phyloP scores from a whole-genome alignment of 2,888 invertebrate species.

The Drosophila barbarae region DNA sequence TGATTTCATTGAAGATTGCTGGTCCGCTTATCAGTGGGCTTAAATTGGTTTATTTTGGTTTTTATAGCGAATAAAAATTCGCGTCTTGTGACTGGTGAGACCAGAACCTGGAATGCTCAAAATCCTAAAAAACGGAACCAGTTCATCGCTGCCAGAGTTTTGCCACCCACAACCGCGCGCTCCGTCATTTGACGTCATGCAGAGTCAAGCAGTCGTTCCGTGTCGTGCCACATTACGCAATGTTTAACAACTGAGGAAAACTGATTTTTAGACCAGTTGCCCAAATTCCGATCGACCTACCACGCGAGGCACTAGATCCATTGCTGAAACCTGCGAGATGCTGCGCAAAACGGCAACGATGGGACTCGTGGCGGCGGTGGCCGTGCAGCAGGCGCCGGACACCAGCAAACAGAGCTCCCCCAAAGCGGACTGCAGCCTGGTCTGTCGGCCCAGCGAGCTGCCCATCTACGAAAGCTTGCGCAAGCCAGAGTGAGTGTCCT shows the following conservation, averaged over 20 bases:
- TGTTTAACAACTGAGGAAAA: conserved; percentile 49
- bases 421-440: conserved; percentile 21
- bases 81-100: conserved; percentile 33
- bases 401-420: background rate
- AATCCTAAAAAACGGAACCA: background rate
- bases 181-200: conserved; percentile 8
- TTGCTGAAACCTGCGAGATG: conserved; percentile 35
- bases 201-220: conserved; percentile 52
- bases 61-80: conserved; percentile 33
- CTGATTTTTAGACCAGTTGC: conserved; percentile 27
- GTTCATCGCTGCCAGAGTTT: no score
- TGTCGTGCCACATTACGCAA: conserved; percentile 58
- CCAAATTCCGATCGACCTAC: conserved; percentile 25
- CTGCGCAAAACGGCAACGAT: conserved; percentile 54
- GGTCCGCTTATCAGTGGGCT: conserved; percentile 38
- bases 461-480: conserved; percentile 77
- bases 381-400: conserved; percentile 46
- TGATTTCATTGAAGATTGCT: no score
- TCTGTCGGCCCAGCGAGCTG: conserved; percentile 76
- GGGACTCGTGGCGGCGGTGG: conserved; percentile 63
- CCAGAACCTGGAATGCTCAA: conserved; percentile 11
- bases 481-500: conserved; percentile 59
- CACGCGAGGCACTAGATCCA: conserved; percentile 16
- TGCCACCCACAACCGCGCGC: background rate
- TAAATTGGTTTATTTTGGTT: conserved; percentile 27